Evolutionary conservation across 2,113 vertebrate species (phyloP).

Genomic region (Oenanthe oenanthe): DNA sequence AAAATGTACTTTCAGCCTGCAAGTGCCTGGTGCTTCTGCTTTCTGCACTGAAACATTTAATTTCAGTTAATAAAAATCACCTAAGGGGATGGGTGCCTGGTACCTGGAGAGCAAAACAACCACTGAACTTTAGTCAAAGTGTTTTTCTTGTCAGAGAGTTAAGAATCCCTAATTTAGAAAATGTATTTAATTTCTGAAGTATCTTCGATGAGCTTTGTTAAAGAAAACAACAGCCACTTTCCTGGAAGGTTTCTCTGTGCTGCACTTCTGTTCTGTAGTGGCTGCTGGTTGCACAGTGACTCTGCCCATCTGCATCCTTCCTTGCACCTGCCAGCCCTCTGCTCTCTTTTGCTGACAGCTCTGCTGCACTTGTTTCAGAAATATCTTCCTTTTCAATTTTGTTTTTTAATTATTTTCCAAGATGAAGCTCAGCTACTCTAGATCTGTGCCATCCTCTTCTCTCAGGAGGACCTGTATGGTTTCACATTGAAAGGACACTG

Average conservation of each 20-base stretch:
- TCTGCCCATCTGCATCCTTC: neutral
- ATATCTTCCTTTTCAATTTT: rapidly evolving
- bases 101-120: neutral
- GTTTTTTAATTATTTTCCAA: neutral
- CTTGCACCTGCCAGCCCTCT: neutral
- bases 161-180: neutral
- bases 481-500: neutral
- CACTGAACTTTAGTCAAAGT: neutral
- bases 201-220: neutral
- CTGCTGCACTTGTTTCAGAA: neutral
- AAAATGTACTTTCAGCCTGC: neutral
- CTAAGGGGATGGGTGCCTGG: neutral
- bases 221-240: neutral
- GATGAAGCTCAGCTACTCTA: neutral
- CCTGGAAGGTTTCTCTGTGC: neutral
- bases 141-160: neutral
- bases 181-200: neutral
- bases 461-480: neutral
- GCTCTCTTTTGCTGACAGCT: neutral
- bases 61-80: neutral
- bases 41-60: neutral
- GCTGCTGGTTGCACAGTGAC: neutral
- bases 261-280: neutral
- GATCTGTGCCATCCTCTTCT: neutral
- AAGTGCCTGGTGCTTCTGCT: neutral